A percentile compares a stretch with the other conserved stretches of the same genome.
Conservation (phyloP, 2,113 vertebrate genomes). For the Mustela nigripes region DNA sequence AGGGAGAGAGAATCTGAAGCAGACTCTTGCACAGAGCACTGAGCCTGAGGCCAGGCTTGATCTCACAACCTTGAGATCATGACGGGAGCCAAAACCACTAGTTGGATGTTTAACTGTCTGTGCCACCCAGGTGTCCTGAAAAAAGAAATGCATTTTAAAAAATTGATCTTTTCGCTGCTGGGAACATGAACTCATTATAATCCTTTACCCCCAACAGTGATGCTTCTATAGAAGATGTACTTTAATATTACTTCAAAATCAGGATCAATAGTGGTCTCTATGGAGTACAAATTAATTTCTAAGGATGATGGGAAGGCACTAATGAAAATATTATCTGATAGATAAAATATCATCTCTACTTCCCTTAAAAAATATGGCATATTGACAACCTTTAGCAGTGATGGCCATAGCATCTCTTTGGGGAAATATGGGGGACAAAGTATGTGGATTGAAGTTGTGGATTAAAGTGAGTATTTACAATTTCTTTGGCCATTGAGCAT, state of each 20-base stretch:
- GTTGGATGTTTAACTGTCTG: not conserved
- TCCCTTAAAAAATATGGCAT: not conserved
- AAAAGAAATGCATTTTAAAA: not conserved
- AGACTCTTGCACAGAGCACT: not conserved
- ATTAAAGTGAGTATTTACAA: not conserved
- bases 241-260: slow-evolving; percentile 4
- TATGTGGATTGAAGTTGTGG: not conserved
- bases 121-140: not conserved
- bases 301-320: not conserved
- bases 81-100: not conserved
- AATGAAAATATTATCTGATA: not conserved
- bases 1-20: not conserved
- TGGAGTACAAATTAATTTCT: not conserved
- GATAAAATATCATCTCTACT: not conserved
- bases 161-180: slow-evolving; percentile 10
- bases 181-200: not conserved
- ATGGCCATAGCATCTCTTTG: not conserved
- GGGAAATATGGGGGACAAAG: not conserved
- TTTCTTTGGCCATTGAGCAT: not conserved
- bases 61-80: not conserved
- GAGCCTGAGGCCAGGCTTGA: not conserved
- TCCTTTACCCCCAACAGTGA: not conserved
- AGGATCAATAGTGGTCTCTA: not conserved
- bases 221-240: not conserved
- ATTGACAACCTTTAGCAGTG: not conserved